Conservation (phyloP, 2,888 invertebrate genomes). For the Terebella lapidaria region DNA sequence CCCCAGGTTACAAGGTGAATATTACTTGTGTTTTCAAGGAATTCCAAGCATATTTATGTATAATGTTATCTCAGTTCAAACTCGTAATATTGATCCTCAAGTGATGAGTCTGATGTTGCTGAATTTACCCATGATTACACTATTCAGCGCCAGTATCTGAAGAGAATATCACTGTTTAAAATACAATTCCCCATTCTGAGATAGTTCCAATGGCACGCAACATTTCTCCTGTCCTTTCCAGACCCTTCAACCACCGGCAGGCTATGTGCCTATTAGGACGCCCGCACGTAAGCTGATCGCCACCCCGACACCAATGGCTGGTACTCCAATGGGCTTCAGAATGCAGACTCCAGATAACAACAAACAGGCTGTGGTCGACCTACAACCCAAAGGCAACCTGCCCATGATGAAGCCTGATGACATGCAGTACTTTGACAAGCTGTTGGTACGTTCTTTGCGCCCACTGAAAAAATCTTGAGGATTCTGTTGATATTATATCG, state of each 20-base stretch:
- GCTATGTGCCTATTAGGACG: slow-evolving; percentile 92
- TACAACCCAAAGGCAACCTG: slow-evolving; percentile 92
- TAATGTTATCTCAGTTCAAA: too few relatives aligned
- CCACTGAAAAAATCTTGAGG: not conserved
- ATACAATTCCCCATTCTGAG: too few relatives aligned
- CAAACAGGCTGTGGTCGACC: slow-evolving; percentile 71
- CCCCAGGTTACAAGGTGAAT: slow-evolving; percentile 89
- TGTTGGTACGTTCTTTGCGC: slow-evolving; percentile 60
- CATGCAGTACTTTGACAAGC: slow-evolving; percentile 98
- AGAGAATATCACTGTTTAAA: too few relatives aligned
- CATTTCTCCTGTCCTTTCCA: slow-evolving; percentile 16
- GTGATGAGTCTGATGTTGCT: too few relatives aligned
- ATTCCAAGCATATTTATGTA: too few relatives aligned
- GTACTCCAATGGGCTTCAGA: slow-evolving; percentile 51
- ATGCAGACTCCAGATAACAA: slow-evolving; percentile 54
- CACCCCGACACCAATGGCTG: slow-evolving; percentile 88
- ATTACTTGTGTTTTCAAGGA: too few relatives aligned
- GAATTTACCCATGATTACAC: too few relatives aligned
- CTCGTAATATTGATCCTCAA: too few relatives aligned
- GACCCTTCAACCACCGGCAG: slow-evolving; percentile 82
- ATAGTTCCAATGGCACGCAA: too few relatives aligned
- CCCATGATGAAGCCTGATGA: slow-evolving; percentile 99
- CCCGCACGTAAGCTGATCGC: slow-evolving; percentile 96
- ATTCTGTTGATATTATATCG: too few relatives aligned
- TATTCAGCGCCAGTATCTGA: too few relatives aligned